Base-by-base conservation (phyloP, 1,140 invertebrate genomes). In the Drosophila watanabei region DNA sequence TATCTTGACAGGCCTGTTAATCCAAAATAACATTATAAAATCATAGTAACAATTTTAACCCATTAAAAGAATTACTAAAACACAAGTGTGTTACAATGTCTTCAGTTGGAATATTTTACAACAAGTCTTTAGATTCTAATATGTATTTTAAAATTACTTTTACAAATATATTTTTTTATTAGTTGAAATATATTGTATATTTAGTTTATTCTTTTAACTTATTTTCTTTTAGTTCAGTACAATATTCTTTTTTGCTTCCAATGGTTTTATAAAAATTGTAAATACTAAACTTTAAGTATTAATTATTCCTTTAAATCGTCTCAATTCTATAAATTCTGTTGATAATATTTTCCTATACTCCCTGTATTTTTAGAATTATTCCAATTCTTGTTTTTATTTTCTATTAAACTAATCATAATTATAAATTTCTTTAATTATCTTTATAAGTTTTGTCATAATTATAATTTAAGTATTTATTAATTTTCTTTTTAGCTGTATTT, bases 41-140 rank as follows among this genome's bases (percentile, higher is more conserved):
- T 16, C 35, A 16, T 56, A 18, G 9, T 39, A 57, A 37, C 18
- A 57, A n/a, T 11, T 4, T 16, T 56, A 56, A 57, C 52, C 9
- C 14, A 57, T 39, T 39, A 57, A 16, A 6, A 39, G 7, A 10
- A 11, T 32, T 43, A 16, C 37, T 1, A 14, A 57, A 62, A n/a
- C 0, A 14, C 5, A 30, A 28, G 11, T 11, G 11, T 32, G 1
- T 4, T 4, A n/a, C n/a, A 33, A 63, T 57, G 61, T 41, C 33
- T 64, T 62, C 63, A 65, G 63, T 65, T 65, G 57, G 39, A 10
- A 14, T n/a, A 11, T n/a, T 28, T 10, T 20, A 24, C 28, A 2
- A 39, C 14, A 20, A 10, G 8, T 14, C 4, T 16, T 16, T 3
- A 24, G 13, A 33, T 14, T n/a, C 6, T n/a, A 18, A 62, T 1